Base-by-base conservation (phyloP, 2,888 invertebrate genomes). In the Pilophorus perplexus region DNA sequence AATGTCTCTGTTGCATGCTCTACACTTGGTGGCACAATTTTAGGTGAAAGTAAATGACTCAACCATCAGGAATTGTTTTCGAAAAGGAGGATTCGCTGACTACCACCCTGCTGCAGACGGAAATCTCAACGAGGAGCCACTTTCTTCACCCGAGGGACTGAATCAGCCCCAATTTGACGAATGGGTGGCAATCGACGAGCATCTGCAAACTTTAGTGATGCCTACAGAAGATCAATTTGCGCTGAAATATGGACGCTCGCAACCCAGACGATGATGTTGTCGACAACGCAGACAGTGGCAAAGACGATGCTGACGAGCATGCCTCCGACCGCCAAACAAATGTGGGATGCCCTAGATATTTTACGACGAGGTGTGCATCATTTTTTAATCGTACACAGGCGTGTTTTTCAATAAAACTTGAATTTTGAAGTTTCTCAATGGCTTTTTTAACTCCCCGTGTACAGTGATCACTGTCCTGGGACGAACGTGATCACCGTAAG, bases 191-290 rank as follows among this genome's bases (percentile, higher is more conserved):
- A 44, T 44, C 44, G 44, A 44, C 44, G 18, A 16, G 18, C 18
- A 44, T 44, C 44, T 44, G 44, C 18, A 44, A 44, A 44, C 44
- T 44, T 44, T 5, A 44, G 44, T 44, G 44, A 44, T 44, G 12
- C 12, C 44, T 44, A 44, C 44, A 44, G 44, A 44, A 44, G 44
- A 44, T 44, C 44, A 44, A 44, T 44, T 44, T 3, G 44, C 18
- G 18, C 44, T 44, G 44, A 18, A 44, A 5, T 44, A 18, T 44
- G 44, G 18, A 44, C 18, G 44, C 18, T 18, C 44, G 44, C 44
- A 44, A 44, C 12, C 18, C 44, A 44, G 44, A 44, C 3, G 44
- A 44, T 44, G 44, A 18, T 44, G 44, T 44, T 5, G n/a, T 3
- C 16, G 44, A 44, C 44, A 44, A 44, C 44, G 18, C 44, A 44